Base-by-base conservation (phyloP, 1,140 invertebrate genomes). In the Diorhabda elongata region DNA sequence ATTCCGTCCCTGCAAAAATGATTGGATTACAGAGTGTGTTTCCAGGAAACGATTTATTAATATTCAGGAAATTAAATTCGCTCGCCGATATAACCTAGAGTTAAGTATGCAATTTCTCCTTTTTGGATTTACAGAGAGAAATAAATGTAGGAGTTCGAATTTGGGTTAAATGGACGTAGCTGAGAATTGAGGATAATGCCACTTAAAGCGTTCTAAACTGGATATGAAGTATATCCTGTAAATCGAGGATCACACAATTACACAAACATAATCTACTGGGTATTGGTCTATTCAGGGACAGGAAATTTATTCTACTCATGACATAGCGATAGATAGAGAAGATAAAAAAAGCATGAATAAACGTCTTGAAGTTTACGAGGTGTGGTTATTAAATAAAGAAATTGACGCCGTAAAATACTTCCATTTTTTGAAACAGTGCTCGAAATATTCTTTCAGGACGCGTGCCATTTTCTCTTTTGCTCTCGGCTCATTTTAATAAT, bases 11-110 rank as follows among this genome's bases (percentile, higher is more conserved):
- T 52, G 47, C n/a, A 52, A 52, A 52, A 52, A 52, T 52, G 6
- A 52, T 52, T 52, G 47, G 47, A 52, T 52, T 52, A 52, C 47
- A 8, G 47, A 52, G 47, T 52, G 47, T 52, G 47, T 52, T 52
- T 52, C 47, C 47, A 52, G 47, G 47, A 52, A 52, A 52, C 47
- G 47, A 52, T 52, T 52, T 52, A 52, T 52, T 52, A 52, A 52
- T 52, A 52, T 52, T 52, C 47, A 52, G 47, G 47, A 52, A 52
- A 52, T 52, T 52, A 52, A 52, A 52, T 52, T 52, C 47, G 47
- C 47, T 52, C 47, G 47, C 47, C 47, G 47, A 52, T 52, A 52
- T 52, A 52, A 52, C 47, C 6, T 52, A 52, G 47, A 52, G 47
- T 52, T 5, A n/a, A 52, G 47, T 52, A 52, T n/a, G 47, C 47